A percentile compares a stretch with the other conserved stretches of the same genome.
phyloP scores from a whole-genome alignment of 2,797 vertebrate genomes.

The Danio jaintianensis region DNA sequence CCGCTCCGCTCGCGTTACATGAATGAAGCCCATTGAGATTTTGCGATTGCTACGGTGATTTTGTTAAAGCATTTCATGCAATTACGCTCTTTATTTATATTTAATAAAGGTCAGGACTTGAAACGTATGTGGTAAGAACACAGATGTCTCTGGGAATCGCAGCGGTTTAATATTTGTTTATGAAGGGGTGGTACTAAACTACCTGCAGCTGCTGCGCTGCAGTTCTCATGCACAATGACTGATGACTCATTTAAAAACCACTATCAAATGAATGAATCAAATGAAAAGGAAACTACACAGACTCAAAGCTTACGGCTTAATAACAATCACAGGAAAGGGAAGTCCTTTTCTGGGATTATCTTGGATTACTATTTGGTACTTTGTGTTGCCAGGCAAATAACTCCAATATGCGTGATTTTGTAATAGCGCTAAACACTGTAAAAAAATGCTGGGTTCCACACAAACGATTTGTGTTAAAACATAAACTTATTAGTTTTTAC shows the following conservation, averaged over 20 bases:
- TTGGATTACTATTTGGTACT: conserved; percentile 41
- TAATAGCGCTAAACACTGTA: too few species aligned
- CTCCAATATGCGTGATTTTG: conserved; percentile 28
- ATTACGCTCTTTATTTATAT: conserved; percentile 74
- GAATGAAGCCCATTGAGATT: conserved; percentile 66
- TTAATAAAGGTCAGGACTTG: conserved; percentile 73
- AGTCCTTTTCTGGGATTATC: conserved; percentile 37
- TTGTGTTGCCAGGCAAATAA: conserved; percentile 27
- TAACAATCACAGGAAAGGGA: conserved; percentile 27
- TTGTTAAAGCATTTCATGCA: conserved; percentile 73
- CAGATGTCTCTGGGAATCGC: conserved; percentile 27
- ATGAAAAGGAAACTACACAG: conserved; percentile 36
- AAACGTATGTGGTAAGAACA: conserved; percentile 54
- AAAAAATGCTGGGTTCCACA: too few species aligned
- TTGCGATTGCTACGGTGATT: conserved; percentile 77
- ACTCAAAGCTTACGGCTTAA: background rate
- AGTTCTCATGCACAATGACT: conserved; percentile 38
- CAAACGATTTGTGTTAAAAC: too few species aligned
- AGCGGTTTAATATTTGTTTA: conserved; percentile 40
- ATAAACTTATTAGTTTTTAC: too few species aligned
- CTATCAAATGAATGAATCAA: conserved; percentile 43
- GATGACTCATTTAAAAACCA: conserved; percentile 21
- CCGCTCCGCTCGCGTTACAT: background rate
- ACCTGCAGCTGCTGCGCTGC: conserved; percentile 32
- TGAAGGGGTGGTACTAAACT: conserved; percentile 32